Conservation (phyloP, 2,113 vertebrate species). For the Dromiciops gliroides region DNA sequence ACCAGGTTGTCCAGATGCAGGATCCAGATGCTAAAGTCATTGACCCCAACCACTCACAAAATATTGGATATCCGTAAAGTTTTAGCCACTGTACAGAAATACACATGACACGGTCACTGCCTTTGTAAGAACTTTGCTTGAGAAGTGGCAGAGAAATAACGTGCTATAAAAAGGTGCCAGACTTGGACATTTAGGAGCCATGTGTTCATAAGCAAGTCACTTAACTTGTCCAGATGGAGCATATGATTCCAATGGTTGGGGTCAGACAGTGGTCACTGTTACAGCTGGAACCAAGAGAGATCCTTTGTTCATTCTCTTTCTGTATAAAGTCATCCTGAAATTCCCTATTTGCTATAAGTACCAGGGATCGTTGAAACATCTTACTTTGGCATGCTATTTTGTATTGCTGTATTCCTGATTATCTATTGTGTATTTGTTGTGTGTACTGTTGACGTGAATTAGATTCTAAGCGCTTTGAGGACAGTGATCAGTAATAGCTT, state of each 20-base stretch:
- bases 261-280: neutral
- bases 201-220: neutral
- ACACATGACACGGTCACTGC: neutral
- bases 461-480: neutral
- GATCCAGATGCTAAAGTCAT: neutral
- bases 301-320: no score
- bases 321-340: neutral
- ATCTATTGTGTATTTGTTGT: neutral
- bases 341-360: neutral
- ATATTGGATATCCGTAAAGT: neutral
- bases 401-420: neutral
- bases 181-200: neutral
- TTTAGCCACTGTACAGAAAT: neutral
- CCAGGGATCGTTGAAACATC: neutral
- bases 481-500: neutral
- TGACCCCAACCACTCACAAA: neutral
- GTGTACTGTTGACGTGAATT: neutral
- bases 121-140: neutral
- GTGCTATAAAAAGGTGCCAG: neutral
- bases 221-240: neutral
- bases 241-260: neutral
- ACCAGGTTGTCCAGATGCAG: neutral
- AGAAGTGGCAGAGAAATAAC: neutral
- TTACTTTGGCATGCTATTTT: neutral
- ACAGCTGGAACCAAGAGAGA: neutral